These are phyloP conservation scores for Sceloporus tristichus DNA, from an alignment of 2,113 vertebrate genomes.

Conservation along the genomic window DNA sequence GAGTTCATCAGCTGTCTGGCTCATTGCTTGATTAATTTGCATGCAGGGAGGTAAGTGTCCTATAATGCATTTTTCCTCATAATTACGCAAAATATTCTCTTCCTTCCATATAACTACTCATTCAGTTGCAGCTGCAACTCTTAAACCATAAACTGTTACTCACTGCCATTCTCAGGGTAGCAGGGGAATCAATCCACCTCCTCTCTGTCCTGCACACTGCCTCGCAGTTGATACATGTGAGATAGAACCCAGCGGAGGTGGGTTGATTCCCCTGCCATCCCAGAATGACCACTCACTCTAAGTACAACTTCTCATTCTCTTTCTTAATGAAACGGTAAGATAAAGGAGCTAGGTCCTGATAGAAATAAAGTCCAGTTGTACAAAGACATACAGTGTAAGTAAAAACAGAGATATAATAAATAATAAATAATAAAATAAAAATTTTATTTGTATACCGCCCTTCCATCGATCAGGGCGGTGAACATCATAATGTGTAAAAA, in stretches of 20 bases:
- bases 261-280: no score
- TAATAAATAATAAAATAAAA: no score
- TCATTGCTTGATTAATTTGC: slow-evolving; percentile 95
- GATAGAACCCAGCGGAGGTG: no score
- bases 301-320: background rate
- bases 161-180: background rate
- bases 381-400: background rate
- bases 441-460: no score
- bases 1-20: slow-evolving; percentile 97
- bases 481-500: background rate
- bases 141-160: slow-evolving; percentile 15
- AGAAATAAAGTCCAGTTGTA: background rate
- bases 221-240: no score
- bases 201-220: no score
- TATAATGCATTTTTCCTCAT: background rate
- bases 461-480: no score
- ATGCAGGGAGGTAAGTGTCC: slow-evolving; percentile 88
- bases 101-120: background rate
- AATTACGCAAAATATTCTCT: background rate
- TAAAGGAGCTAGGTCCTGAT: background rate
- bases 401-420: background rate
- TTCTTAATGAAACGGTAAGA: background rate
- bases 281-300: no score
- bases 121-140: background rate
- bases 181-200: no score